A percentile compares a stretch with the other conserved stretches of the same genome.
These are phyloP conservation scores for Apostichopus japonicus DNA, from an alignment of 35 echinoderm and acorn worm genomes.

Conservation along the genomic window DNA sequence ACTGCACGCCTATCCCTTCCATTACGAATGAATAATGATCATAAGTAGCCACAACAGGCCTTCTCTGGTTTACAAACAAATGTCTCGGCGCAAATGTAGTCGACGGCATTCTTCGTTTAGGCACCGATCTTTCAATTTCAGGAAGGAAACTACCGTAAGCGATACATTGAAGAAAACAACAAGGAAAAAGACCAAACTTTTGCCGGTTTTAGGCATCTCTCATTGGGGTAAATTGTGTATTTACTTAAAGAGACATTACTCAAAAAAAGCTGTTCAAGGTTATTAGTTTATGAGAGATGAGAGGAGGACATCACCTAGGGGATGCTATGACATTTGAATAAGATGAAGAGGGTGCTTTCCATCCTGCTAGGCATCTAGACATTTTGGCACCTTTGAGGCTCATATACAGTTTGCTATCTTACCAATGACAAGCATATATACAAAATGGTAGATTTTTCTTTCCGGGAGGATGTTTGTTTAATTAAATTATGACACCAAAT, in stretches of 20 bases:
- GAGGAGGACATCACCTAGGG: not conserved
- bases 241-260: not conserved
- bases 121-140: too few relatives aligned
- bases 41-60: too few relatives aligned
- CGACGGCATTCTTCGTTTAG: too few relatives aligned
- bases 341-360: not conserved
- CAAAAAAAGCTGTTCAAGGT: not conserved
- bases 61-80: too few relatives aligned
- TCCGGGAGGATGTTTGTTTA: not conserved
- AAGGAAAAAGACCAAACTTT: too few relatives aligned
- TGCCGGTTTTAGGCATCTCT: too few relatives aligned
- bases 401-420: not conserved
- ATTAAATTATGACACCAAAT: not conserved
- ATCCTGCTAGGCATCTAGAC: not conserved
- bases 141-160: too few relatives aligned
- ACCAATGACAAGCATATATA: not conserved
- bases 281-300: not conserved
- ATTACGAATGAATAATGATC: too few relatives aligned
- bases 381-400: not conserved
- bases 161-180: too few relatives aligned
- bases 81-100: too few relatives aligned
- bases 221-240: too few relatives aligned
- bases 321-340: conserved; percentile 8
- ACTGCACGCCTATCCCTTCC: too few relatives aligned
- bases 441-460: not conserved